Percentiles rank a stretch among this genome's conserved stretches.
Evolutionary conservation across 2,888 invertebrate genomes (phyloP).

Genomic region (Luperina nickerlii): DNA sequence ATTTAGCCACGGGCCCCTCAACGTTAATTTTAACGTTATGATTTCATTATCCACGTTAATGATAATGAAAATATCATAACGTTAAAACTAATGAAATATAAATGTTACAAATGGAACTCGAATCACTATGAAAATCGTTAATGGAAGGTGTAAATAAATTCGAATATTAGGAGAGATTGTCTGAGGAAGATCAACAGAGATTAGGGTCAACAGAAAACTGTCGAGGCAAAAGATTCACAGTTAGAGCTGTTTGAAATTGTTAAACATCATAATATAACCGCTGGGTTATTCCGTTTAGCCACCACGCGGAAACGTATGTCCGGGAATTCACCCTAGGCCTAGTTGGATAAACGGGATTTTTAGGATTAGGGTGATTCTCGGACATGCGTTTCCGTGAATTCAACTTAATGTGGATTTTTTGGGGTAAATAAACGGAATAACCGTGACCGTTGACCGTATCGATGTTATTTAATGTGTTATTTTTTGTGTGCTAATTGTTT

Average conservation of each 20-base stretch:
- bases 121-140: constrained; percentile 60
- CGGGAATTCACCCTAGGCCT: neutral
- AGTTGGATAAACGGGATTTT: neutral
- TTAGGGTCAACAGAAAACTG: constrained; percentile 55
- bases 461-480: constrained; percentile 28
- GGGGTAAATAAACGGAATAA: neutral
- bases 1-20: too few species aligned
- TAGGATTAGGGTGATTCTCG: neutral
- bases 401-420: neutral
- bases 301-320: neutral
- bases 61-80: constrained; percentile 50
- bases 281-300: neutral
- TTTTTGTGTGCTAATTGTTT: constrained; percentile 43
- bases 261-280: constrained; percentile 6
- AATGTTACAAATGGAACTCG: constrained; percentile 57
- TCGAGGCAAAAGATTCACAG: constrained; percentile 60
- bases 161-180: constrained; percentile 58
- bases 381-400: neutral
- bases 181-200: constrained; percentile 54
- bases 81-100: constrained; percentile 54
- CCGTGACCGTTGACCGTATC: neutral
- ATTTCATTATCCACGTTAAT: neutral
- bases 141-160: constrained; percentile 67
- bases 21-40: too few species aligned
- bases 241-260: neutral